phyloP scores from a whole-genome alignment of 2,797 vertebrate species.

The Anas capensis region DNA sequence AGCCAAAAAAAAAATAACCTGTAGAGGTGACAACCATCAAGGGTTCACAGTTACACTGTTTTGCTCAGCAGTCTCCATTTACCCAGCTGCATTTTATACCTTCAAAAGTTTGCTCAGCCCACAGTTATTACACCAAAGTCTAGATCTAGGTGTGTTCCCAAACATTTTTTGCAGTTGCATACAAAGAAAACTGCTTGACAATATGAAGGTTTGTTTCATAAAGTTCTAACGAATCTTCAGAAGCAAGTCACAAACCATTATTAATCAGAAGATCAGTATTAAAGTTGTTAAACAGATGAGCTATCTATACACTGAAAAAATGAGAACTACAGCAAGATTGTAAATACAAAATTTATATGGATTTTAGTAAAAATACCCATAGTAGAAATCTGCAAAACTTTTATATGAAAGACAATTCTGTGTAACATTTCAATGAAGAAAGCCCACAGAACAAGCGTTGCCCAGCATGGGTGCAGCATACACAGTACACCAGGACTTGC shows the following conservation, averaged over 20 bases:
- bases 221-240: background rate
- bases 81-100: background rate
- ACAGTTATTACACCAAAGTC: background rate
- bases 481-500: background rate
- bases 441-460: background rate
- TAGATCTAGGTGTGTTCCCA: background rate
- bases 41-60: accelerated
- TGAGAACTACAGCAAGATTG: slow-evolving; percentile 9
- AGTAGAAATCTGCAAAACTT: slow-evolving; percentile 13
- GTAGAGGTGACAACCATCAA: background rate
- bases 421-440: background rate
- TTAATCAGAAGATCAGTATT: background rate
- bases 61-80: accelerated
- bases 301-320: background rate
- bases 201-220: background rate
- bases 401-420: slow-evolving; percentile 19
- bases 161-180: background rate
- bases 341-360: slow-evolving; percentile 61
- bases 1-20: background rate
- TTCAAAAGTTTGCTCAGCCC: background rate
- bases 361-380: slow-evolving; percentile 52
- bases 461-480: background rate
- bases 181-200: background rate
- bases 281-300: background rate
- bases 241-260: background rate